phyloP scores from a whole-genome alignment of 2,113 vertebrate genomes.

The Pionites leucogaster region DNA sequence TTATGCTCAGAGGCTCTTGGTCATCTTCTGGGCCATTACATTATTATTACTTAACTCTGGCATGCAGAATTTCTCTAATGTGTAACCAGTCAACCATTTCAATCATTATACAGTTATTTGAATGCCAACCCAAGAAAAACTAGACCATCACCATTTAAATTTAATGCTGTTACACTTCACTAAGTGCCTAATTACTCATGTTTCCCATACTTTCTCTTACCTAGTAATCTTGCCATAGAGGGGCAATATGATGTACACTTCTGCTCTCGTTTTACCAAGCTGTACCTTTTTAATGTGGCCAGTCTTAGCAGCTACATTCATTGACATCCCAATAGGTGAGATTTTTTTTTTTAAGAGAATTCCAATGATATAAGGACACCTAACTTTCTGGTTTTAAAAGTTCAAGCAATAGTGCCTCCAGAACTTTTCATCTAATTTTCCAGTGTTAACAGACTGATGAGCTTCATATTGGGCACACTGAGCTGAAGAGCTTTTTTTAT shows the following conservation, averaged over 20 bases:
- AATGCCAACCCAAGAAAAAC: not conserved
- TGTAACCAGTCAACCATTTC: not conserved
- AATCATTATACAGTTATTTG: not conserved
- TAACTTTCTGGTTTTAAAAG: not conserved
- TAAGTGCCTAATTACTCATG: not conserved
- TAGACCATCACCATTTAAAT: not conserved
- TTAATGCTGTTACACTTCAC: not conserved
- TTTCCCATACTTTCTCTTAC: not conserved
- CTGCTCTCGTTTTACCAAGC: not conserved
- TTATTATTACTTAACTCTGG: not conserved
- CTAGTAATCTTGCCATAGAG: not conserved
- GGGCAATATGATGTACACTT: not conserved
- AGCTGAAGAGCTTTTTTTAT: not conserved
- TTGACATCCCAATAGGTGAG: rapidly evolving
- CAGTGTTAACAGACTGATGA: not conserved
- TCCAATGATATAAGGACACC: not conserved
- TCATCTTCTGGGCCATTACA: not conserved
- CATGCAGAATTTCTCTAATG: not conserved
- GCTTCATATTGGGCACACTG: not conserved
- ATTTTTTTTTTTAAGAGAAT: not conserved
- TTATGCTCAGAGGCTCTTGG: not conserved
- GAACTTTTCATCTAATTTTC: not conserved
- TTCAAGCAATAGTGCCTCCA: not conserved
- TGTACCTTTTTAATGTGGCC: not conserved
- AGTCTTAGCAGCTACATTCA: not conserved